Evolutionary conservation across 2,113 vertebrate genomes (phyloP), one percentile per base, ranked within the genome.

Genomic region (Tragelaphus scriptus): DNA sequence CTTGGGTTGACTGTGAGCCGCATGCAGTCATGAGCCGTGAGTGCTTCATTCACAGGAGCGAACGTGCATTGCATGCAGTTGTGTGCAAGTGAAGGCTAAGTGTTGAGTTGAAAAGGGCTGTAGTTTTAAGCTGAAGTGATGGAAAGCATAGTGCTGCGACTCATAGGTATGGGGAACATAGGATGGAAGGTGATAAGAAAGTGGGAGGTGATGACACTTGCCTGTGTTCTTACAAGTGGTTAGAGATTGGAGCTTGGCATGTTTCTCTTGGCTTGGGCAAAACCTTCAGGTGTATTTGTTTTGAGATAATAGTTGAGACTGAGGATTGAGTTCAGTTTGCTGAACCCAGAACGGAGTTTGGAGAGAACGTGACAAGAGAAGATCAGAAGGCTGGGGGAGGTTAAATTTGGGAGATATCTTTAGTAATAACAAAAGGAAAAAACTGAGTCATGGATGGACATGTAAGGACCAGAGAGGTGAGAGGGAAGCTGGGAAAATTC

Each of bases 241-340:
- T 96, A 95, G 80, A 53, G 90, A 47, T 77, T 79, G 94, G 47
- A 94, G n/a, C 30, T 92, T 92, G 79, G 85, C 82, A 25, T 77
- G 19, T 59, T 40, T 84, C 47, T 90, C 36, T 56, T 49, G 36
- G 14, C 55, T 63, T 79, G 40, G 61, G n/a, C 44, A 55, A 44
- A 49, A 19, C 17, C 49, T 81, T 55, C 81, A 79, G 40, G 55
- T 44, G 5, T 84, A 53, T 75, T 95, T 92, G 12, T 90, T 92
- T 80, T 92, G 56, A 90, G 75, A 36, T 19, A 56, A 28, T 59
- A 65, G 30, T 88, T 90, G 51, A 94, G 90, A 90, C 51, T 58
- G 87, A 92, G 53, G 59, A 36, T 9, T 65, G 40, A 63, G 30
- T 94, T 95, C 85, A 86, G 56, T 87, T 92, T 86, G n/a, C 44